phyloP scores from a whole-genome alignment of 92 coral and sea anemone genomes.

The Parazoanthus swiftii region DNA sequence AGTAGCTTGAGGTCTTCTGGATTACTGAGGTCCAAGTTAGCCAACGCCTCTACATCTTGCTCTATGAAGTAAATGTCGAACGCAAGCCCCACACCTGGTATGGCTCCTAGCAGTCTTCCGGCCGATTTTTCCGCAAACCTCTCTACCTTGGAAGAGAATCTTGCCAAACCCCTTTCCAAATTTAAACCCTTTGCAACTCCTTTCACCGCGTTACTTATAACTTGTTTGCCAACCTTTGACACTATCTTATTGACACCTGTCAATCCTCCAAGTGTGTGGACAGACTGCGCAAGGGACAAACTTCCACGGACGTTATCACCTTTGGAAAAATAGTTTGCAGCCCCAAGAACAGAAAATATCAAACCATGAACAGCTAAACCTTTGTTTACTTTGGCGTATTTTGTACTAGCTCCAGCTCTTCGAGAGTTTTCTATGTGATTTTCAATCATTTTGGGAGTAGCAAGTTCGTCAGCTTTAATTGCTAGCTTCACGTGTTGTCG shows the following conservation, averaged over 20 bases:
- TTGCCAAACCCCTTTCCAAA: constrained; percentile 40
- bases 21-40: constrained; percentile 49
- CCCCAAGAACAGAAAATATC: constrained; percentile 54
- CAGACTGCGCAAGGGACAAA: constrained; percentile 53
- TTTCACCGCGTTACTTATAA: constrained; percentile 23
- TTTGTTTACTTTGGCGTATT: constrained; percentile 52
- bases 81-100: constrained; percentile 60
- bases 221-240: constrained; percentile 45
- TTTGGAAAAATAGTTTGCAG: constrained; percentile 42
- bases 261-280: constrained; percentile 57
- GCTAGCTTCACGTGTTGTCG: constrained; percentile 30
- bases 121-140: constrained; percentile 55
- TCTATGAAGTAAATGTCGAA: constrained; percentile 30
- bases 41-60: constrained; percentile 45
- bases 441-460: constrained; percentile 46
- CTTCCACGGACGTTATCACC: constrained; percentile 33
- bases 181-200: constrained; percentile 41
- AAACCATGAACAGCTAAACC: constrained; percentile 57
- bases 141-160: constrained; percentile 47
- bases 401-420: constrained; percentile 35
- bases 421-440: constrained; percentile 25
- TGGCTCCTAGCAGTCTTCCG: constrained; percentile 56
- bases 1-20: constrained; percentile 49
- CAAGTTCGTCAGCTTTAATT: constrained; percentile 40
- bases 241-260: constrained; percentile 58